Evolutionary conservation across 2,797 vertebrate genomes (phyloP), one percentile per base, ranked within the genome.

Genomic region (Yasuhikotakia modesta): DNA sequence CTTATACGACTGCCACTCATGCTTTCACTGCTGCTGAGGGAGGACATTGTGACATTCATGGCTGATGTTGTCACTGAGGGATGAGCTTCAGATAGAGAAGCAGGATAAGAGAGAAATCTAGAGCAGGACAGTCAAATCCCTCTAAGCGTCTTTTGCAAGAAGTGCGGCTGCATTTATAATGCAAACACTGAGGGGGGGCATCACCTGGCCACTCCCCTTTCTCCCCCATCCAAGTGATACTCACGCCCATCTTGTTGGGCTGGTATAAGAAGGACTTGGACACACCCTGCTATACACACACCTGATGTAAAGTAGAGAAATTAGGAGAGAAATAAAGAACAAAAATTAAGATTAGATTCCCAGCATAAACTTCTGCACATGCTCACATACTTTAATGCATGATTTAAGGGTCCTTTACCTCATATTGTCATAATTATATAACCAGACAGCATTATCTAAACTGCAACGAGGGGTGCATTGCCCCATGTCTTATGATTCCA

Each of bases 111-210:
- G 52, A 87, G 78, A 88, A 81, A 60, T 86, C 78, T 80, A 85
- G 88, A 87, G 90, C 81, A 85, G 85, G 80, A 75, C 82, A 87
- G 85, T 87, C 84, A 83, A 86, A 83, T 91, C 84, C 91, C 93
- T 92, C 92, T 88, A 86, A 93, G 93, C 93, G 50, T 22, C 82
- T 83, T 85, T 73, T 81, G 19, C 17, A 30, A 58, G 65, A 70
- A 45, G 0, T 19, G 17, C 32, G 53, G 32, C 63, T 68, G 13
- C 57, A 86, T 93, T 91, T 94, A 91, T 91, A 64, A 82, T 64
- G 48, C 63, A 86, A 70, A 3, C 32, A 32, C 30, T 52, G 5
- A 52, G 68, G 85, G 86, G 88, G 85, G 85, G 83, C 79, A 64
- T 69, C 82, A 39, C 24, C 13, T 39, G 32, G 83, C 70, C 75